Evolutionary conservation across 2,888 invertebrate genomes (phyloP), one percentile per base, ranked within the genome.

Genomic region (Cartodere bifasciata): DNA sequence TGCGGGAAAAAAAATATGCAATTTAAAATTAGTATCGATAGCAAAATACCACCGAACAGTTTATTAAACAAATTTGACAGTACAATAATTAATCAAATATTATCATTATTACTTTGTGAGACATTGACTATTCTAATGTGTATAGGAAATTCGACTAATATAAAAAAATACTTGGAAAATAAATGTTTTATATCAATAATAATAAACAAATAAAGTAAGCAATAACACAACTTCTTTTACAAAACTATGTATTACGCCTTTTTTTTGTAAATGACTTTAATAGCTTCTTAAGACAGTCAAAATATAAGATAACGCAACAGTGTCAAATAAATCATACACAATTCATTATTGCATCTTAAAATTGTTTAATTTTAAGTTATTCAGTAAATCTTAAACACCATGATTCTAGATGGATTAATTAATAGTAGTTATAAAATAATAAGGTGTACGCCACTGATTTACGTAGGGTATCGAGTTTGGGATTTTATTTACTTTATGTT

Each of bases 121-220:
- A 48, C 45, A 50, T 43, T 49, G 46, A 48, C 49, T 56, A 55
- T 47, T 49, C 54, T 55, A 54, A 44, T n/a, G 52, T 52, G 53
- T 52, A 48, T 49, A 51, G 46, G 45, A 49, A 50, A 47, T 42
- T 44, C 33, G 43, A 42, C 37, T 40, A 41, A 36, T 32, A 41
- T 41, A 41, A 46, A 46, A 44, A 47, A 53, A 50, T 50, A 50
- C 46, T 50, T 43, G 45, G 39, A 42, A 43, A 44, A 47, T 43
- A 44, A 35, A 38, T 38, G 37, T 38, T 37, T 29, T 36, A 39
- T 33, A 35, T 34, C 28, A 44, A 37, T 37, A 38, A 32, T 38
- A 41, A 37, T 28, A 35, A 25, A 10, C 23, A 23, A 31, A 31
- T 10, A 20, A 31, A 30, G 11, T 25, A 16, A n/a, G n/a, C n/a